Evolutionary conservation across 1,140 invertebrate genomes (phyloP).

Genomic region (Macrotrachela quadricornifera): DNA sequence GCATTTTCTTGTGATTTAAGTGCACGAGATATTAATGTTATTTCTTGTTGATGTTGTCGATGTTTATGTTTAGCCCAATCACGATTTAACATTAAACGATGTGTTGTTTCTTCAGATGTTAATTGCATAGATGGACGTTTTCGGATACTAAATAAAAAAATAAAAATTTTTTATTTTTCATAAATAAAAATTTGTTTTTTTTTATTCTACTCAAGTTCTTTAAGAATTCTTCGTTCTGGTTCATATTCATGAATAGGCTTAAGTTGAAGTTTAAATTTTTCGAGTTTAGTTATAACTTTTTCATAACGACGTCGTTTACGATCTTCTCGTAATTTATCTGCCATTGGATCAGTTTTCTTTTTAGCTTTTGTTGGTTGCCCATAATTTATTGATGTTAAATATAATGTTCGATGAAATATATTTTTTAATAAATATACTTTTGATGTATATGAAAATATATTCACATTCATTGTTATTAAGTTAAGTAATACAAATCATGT

Average conservation of each 20-base stretch:
- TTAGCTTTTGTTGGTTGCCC: constrained; percentile 6
- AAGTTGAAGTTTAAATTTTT: constrained; percentile 4
- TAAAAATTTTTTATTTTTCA: not conserved
- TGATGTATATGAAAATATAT: too few species aligned
- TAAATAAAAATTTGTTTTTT: not conserved
- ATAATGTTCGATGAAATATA: too few species aligned
- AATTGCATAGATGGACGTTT: too few species aligned
- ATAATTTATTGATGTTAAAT: not conserved
- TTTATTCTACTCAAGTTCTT: not conserved
- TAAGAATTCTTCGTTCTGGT: not conserved
- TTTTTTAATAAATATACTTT: too few species aligned
- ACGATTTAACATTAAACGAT: not conserved
- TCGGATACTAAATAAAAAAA: not conserved
- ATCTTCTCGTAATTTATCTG: not conserved
- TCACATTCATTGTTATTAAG: too few species aligned
- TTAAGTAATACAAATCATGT: too few species aligned
- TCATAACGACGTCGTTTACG: constrained; percentile 2
- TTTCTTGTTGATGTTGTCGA: not conserved
- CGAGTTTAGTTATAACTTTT: constrained; percentile 4
- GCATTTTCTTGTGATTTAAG: constrained; percentile 6
- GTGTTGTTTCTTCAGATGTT: too few species aligned
- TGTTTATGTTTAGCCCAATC: constrained; percentile 8
- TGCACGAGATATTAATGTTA: not conserved
- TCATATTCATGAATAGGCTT: constrained; percentile 8
- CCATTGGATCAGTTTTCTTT: constrained; percentile 4